These are phyloP conservation scores for Euschistus heros DNA, from an alignment of 1,140 invertebrate species.

Conservation along the genomic window DNA sequence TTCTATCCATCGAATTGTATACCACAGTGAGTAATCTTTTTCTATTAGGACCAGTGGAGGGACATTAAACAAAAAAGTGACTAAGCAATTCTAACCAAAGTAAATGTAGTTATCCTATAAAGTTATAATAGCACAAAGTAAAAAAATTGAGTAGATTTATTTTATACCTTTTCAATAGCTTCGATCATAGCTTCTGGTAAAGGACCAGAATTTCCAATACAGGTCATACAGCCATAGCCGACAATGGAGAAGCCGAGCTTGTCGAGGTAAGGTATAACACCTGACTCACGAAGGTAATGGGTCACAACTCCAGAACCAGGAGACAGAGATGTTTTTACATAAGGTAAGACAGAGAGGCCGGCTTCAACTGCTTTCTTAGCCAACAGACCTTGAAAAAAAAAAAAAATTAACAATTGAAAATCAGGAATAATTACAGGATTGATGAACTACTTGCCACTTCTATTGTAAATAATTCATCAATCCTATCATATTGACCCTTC, in stretches of 20 bases:
- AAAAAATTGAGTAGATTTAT: not conserved
- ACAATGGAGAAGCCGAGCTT: slow-evolving; percentile 87
- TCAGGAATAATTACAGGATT: not conserved
- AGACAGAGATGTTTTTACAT: slow-evolving; percentile 92
- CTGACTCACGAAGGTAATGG: slow-evolving; percentile 82
- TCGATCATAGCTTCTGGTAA: slow-evolving; percentile 81
- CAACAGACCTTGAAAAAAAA: slow-evolving; percentile 57
- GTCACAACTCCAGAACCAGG: slow-evolving; percentile 97
- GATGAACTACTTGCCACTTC: no score
- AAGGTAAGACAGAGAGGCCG: slow-evolving; percentile 79
- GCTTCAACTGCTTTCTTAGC: slow-evolving; percentile 91
- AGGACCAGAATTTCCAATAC: slow-evolving; percentile 95
- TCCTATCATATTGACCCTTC: no score
- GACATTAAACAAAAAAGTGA: no score
- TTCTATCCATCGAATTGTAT: no score
- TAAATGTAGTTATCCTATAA: no score
- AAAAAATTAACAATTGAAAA: not conserved
- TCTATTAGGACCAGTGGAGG: no score
- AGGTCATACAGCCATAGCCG: slow-evolving; percentile 98
- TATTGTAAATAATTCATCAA: no score
- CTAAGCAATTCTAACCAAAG: no score
- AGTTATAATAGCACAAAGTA: not conserved
- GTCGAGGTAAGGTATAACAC: slow-evolving; percentile 75
- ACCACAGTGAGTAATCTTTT: no score
- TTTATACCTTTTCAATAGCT: slow-evolving; percentile 78